A percentile compares a stretch with the other conserved stretches of the same genome.
Evolutionary conservation across 1,140 invertebrate genomes (phyloP).

Genomic region (Diuraphis noxia): DNA sequence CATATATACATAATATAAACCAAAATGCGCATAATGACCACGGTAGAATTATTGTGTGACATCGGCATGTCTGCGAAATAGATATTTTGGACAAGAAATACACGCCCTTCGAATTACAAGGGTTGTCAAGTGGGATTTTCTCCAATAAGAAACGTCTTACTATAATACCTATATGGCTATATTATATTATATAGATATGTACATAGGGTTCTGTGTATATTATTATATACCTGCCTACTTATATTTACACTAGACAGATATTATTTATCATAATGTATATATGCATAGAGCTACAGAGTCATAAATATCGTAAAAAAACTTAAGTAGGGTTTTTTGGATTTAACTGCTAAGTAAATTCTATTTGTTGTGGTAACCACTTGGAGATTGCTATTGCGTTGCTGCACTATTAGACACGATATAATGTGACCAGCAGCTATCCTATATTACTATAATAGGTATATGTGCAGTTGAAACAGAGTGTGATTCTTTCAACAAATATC

Average conservation of each 20-base stretch:
- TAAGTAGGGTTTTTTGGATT: background rate
- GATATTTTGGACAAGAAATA: background rate
- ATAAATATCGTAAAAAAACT: background rate
- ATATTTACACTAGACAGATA: background rate
- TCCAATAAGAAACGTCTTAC: background rate
- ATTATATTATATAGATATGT: background rate
- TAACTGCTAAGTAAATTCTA: background rate
- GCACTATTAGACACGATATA: background rate
- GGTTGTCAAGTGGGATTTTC: background rate
- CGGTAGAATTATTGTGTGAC: background rate
- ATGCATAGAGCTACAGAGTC: background rate
- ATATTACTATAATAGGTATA: too few species aligned
- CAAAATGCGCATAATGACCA: background rate
- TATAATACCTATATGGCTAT: background rate
- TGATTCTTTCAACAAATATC: too few species aligned
- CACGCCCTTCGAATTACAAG: background rate
- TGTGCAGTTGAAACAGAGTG: too few species aligned
- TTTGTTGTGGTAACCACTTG: background rate
- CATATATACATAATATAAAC: background rate
- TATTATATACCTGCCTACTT: background rate
- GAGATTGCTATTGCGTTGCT: background rate
- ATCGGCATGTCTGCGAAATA: background rate
- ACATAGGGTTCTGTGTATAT: background rate
- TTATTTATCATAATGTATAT: background rate
- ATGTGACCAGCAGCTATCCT: background rate